Percentiles rank a stretch among this genome's conserved stretches.
phyloP scores from a whole-genome alignment of 2,113 vertebrate species.

The Oostethus manadensis region DNA sequence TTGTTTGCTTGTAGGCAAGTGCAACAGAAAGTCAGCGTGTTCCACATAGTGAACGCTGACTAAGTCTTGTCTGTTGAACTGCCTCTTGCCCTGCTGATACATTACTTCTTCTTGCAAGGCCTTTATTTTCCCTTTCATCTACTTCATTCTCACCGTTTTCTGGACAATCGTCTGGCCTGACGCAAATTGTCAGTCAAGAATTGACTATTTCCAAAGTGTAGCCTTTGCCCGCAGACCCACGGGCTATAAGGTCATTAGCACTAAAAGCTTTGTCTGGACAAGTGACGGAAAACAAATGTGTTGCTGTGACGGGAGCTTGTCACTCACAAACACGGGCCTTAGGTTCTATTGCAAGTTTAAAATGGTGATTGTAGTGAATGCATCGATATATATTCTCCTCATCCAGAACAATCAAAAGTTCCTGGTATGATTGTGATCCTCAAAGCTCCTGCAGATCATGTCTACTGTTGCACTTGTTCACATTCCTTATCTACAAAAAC shows the following conservation, averaged over 20 bases:
- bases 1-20: slow-evolving; percentile 41
- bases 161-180: slow-evolving; percentile 28
- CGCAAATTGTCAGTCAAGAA: slow-evolving; percentile 49
- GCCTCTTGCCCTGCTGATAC: slow-evolving; percentile 31
- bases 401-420: slow-evolving; percentile 11
- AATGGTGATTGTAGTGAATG: not conserved
- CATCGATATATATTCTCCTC: not conserved
- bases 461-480: slow-evolving; percentile 11
- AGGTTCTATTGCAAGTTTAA: slow-evolving; percentile 44
- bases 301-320: slow-evolving; percentile 45
- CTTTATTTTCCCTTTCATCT: slow-evolving; percentile 33
- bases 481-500: slow-evolving; percentile 6
- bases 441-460: not conserved
- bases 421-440: not conserved
- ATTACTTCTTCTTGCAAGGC: slow-evolving; percentile 17
- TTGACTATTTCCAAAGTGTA: slow-evolving; percentile 47
- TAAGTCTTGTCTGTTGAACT: slow-evolving; percentile 38
- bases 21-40: slow-evolving; percentile 19
- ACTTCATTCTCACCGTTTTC: slow-evolving; percentile 15
- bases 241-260: slow-evolving; percentile 50
- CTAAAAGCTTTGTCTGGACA: slow-evolving; percentile 54
- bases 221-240: slow-evolving; percentile 45
- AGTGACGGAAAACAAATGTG: slow-evolving; percentile 55
- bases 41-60: slow-evolving; percentile 34
- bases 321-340: slow-evolving; percentile 25